Evolutionary conservation across 2,888 invertebrate genomes (phyloP).

Genomic region (Stramonita haemastoma): DNA sequence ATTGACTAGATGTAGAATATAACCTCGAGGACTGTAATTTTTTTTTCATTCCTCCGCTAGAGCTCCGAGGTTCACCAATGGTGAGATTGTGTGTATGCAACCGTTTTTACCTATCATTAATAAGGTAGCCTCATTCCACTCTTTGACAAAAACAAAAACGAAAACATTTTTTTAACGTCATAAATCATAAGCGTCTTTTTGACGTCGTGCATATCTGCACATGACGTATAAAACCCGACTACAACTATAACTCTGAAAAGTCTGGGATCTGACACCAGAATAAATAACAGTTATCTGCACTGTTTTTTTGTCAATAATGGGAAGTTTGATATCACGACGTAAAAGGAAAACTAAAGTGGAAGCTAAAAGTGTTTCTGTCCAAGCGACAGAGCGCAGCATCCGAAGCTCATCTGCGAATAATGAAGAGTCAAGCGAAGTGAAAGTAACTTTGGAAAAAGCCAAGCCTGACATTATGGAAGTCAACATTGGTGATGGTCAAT

Average conservation of each 20-base stretch:
- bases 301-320: neutral
- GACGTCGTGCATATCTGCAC: neutral
- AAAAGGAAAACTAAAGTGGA: constrained; percentile 3
- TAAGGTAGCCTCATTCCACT: no score
- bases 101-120: no score
- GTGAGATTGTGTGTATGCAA: no score
- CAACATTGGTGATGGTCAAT: constrained; percentile 25
- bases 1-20: no score
- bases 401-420: neutral
- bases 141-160: no score
- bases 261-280: neutral
- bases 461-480: neutral
- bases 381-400: constrained; percentile 6
- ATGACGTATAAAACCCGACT: constrained; percentile 4
- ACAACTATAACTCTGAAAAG: constrained; percentile 14
- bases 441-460: neutral
- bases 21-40: no score
- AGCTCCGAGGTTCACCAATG: no score
- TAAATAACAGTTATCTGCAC: neutral
- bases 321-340: constrained; percentile 29
- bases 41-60: no score
- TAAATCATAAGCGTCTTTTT: no score
- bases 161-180: no score
- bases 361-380: constrained; percentile 8
- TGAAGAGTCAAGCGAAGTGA: neutral